Percentiles rank a stretch among this genome's conserved stretches.
Conservation (phyloP, 2,888 invertebrate genomes). For the Leptinotarsa peninsularis region DNA sequence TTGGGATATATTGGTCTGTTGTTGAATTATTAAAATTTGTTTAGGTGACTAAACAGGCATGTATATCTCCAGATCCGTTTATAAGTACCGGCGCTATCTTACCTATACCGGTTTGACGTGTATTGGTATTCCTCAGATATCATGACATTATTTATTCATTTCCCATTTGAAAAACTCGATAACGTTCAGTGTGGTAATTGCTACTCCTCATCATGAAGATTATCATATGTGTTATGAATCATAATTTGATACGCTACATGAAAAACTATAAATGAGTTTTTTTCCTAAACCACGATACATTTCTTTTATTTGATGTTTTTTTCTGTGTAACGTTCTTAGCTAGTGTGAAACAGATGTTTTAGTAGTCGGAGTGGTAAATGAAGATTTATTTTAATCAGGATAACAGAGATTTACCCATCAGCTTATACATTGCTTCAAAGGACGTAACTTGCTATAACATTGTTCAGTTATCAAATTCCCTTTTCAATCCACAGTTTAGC, state of each 20-base stretch:
- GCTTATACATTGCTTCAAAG: background rate
- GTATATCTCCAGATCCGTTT: no score
- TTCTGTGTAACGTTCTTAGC: background rate
- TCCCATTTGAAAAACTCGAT: background rate
- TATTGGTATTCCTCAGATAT: background rate
- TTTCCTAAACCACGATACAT: background rate
- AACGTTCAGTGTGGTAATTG: background rate
- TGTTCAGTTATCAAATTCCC: no score
- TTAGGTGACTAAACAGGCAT: no score
- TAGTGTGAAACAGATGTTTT: background rate
- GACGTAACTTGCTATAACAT: background rate
- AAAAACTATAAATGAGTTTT: background rate
- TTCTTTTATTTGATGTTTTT: background rate
- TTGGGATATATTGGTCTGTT: no score
- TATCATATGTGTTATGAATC: background rate
- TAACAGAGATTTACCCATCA: background rate
- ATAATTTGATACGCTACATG: background rate
- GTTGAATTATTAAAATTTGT: no score
- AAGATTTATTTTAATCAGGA: background rate
- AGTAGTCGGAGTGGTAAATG: background rate
- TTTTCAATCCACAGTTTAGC: no score
- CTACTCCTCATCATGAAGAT: background rate
- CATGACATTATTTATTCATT: slow-evolving; percentile 3
- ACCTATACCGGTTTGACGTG: background rate
- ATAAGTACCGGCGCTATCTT: background rate